Evolutionary conservation across 2,113 vertebrate species (phyloP), one percentile per base, ranked within the genome.

Genomic region (Neodon shergylaensis): DNA sequence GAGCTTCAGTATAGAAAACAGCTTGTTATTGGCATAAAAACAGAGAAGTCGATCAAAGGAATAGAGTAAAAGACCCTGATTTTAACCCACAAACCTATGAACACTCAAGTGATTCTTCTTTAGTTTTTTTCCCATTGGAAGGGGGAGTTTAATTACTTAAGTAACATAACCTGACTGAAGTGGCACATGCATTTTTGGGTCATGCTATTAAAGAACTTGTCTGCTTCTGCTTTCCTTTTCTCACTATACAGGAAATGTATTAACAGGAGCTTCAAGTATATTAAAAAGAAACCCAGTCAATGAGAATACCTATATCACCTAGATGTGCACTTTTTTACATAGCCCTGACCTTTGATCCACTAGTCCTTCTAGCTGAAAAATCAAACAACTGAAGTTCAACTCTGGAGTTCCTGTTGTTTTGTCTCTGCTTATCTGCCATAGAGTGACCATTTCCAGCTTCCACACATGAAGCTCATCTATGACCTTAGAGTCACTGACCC

Each of bases 101-200:
- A n/a, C n/a, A n/a, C 0, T 42, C 42, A 17, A 47, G 22, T 26
- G 0, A 11, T 33, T 12, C 52, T 11, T 72, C n/a, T 14, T 44
- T 9, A 12, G 49, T 49, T 42, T 31, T 82, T 28, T 11, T 44
- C 16, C 36, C 36, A 44, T 16, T 70, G 70, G 61, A 1, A 39
- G 2, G 21, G 10, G 3, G 3, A 1, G 0, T 1, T 84, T 14
- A 33, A 36, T 85, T 73, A 16, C 1, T n/a, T n/a, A 9, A 36
- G 12, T 33, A 65, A 24, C 0, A 28, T 73, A 31, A 12, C 24
- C 24, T 65, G 24, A 24, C 8, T 65, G 24, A 65, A 65, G 63
- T 65, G 63, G 24, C 63, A 28, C 3, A 9, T 65, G 9, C 0
- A 0, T 85, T 44, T 72, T 90, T 26, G 39, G 9, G 22, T 47